Evolutionary conservation across 2,797 vertebrate species (phyloP), one percentile per base, ranked within the genome.

Genomic region (Acanthiza pusilla): DNA sequence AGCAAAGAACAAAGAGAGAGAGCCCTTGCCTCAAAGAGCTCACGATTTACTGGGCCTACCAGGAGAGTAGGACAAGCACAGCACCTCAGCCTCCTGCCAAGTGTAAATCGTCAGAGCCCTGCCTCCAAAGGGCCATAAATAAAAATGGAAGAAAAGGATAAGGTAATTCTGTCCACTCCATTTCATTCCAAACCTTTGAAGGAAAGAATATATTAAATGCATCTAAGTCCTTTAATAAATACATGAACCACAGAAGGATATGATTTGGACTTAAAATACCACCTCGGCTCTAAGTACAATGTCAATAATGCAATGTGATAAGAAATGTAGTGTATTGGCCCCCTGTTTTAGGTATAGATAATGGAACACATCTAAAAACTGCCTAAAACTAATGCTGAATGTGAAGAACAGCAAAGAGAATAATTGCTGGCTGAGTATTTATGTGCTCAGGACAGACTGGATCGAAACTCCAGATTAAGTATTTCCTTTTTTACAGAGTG

Each of bases 41-140:
- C 18, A 79, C 42, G 3, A 95, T 96, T 96, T 94, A 95, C 87
- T 79, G 13, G 92, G 66, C 76, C 83, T 50, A 81, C 94, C 79
- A 82, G 71, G 76, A 79, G 53, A 94, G 81, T 78, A 55, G 94
- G 87, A 87, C 95, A 89, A 82, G 89, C 90, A 85, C 90, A 93
- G 89, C 86, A 87, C 88, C 95, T 80, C 77, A 71, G 54, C 89
- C 88, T 50, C 36, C 61, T 85, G 88, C 80, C 91, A 95, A 55
- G 25, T 27, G n/a, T 94, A 95, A 94, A 96, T 96, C 91, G 93
- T 90, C 61, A 71, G 63, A 88, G 74, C 53, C 54, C 83, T 89
- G 85, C 53, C 83, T 89, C 89, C 50, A 63, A 87, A 57, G 1
- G 2, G 72, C 47, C 77, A 48, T 93, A 95, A 96, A 95, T 92